These are phyloP conservation scores for Erpetoichthys calabaricus DNA, from an alignment of 2,797 vertebrate species.

Conservation along the genomic window DNA sequence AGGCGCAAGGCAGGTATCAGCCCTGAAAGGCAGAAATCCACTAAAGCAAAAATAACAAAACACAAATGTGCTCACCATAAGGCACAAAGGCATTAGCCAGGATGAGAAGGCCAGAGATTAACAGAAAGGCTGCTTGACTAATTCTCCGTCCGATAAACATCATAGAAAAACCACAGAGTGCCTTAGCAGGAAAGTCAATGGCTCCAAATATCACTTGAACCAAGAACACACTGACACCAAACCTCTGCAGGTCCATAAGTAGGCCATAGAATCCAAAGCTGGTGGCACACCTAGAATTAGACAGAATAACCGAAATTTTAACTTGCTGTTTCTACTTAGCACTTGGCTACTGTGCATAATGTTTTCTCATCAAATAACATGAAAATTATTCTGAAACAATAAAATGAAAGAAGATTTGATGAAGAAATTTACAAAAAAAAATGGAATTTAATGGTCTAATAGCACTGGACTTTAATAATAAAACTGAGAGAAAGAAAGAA, in stretches of 20 bases:
- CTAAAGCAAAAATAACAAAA: not conserved
- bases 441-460: no score
- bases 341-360: no score
- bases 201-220: slow-evolving; percentile 57
- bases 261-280: slow-evolving; percentile 61
- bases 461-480: no score
- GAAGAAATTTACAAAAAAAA: no score
- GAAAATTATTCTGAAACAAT: no score
- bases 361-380: no score
- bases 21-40: no score
- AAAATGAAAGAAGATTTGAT: no score
- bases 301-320: no score
- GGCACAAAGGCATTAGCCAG: slow-evolving; percentile 54
- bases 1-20: no score
- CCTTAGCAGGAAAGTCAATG: slow-evolving; percentile 53
- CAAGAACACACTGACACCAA: slow-evolving; percentile 53
- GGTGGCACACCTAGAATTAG: slow-evolving; percentile 43
- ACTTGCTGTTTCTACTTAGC: no score
- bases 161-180: slow-evolving; percentile 40
- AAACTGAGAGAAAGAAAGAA: no score
- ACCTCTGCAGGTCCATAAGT: slow-evolving; percentile 62
- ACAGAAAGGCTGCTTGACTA: slow-evolving; percentile 41
- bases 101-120: slow-evolving; percentile 42
- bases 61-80: slow-evolving; percentile 29
- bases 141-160: slow-evolving; percentile 41